Evolutionary conservation across 2,888 invertebrate species (phyloP), one percentile per base, ranked within the genome.

Genomic region (Drosophila rubida): DNA sequence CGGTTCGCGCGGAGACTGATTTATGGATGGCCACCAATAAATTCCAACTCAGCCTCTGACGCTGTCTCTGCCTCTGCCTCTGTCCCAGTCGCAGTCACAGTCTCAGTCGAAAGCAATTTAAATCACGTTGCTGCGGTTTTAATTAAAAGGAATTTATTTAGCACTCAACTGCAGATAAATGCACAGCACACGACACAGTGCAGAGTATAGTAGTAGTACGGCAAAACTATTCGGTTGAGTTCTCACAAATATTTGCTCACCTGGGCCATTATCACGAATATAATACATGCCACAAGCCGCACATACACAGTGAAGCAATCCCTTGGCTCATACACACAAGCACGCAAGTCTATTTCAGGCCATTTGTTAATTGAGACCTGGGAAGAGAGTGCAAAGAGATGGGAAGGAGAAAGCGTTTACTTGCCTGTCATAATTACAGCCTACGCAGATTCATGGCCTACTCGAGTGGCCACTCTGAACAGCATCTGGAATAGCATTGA

Each of bases 131-230:
- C 71, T 76, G 83, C 69, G 86, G 87, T 83, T 83, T 87, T 87
- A 86, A 89, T 87, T 88, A 87, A 89, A 79, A 78, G 87, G 87
- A 86, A 78, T 87, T 88, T 81, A 72, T 87, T 80, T 76, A 72
- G 75, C 75, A 80, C 75, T 84, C 84, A 82, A 78, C 81, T 88
- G 84, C 89, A 89, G 84, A 89, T 81, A 78, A 80, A 73, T 80
- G 86, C 80, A 83, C 71, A 70, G 46, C 55, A 78, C 64, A 37
- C 13, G 14, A 14, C 14, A 37, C 27, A 27, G 8, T 27, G 11
- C 5, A 32, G 32, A n/a, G 32, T 32, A n/a, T 1, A 2, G 9
- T 0, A n/a, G 13, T 35, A 19, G 19, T 19, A 19, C 3, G 19
- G 19, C 3, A 19, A 7, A n/a, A 32, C 32, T 32, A 32, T 32